Evolutionary conservation across 2,797 vertebrate genomes (phyloP).

Genomic region (Epinephelus malabaricus): DNA sequence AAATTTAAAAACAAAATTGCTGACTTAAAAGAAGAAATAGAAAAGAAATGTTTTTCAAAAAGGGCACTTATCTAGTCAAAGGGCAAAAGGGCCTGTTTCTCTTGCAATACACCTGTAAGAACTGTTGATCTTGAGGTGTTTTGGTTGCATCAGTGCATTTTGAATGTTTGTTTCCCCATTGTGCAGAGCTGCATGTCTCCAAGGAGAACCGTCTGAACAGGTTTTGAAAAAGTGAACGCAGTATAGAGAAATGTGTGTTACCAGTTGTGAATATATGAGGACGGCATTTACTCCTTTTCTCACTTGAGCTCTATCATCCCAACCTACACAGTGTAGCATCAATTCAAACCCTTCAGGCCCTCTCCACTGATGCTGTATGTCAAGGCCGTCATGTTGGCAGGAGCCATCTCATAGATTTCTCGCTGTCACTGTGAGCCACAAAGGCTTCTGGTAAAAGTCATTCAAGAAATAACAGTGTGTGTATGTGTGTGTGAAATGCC

Average conservation of each 20-base stretch:
- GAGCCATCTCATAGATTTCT: constrained; percentile 30
- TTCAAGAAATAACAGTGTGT: constrained; percentile 50
- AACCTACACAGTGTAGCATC: constrained; percentile 65
- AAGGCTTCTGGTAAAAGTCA: constrained; percentile 35
- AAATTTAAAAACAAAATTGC: no score
- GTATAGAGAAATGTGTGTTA: not conserved
- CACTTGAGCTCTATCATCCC: constrained; percentile 75
- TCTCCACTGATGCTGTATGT: constrained; percentile 41
- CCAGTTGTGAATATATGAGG: constrained; percentile 55
- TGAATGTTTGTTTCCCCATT: not conserved
- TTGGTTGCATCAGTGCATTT: not conserved
- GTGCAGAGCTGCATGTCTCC: not conserved
- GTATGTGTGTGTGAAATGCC: constrained; percentile 11
- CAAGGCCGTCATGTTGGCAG: constrained; percentile 35
- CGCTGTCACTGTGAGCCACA: constrained; percentile 1
- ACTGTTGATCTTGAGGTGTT: not conserved
- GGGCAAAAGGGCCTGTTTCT: no score
- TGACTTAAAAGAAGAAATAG: no score
- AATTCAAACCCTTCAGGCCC: constrained; percentile 75
- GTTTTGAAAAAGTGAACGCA: not conserved
- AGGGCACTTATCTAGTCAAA: no score
- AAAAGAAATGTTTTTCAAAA: no score
- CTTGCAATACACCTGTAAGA: no score
- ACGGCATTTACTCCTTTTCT: constrained; percentile 69
- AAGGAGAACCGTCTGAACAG: not conserved